Evolutionary conservation across 37 sponge, comb jelly and placozoan genomes (phyloP).

Genomic region (Crambe crambe): DNA sequence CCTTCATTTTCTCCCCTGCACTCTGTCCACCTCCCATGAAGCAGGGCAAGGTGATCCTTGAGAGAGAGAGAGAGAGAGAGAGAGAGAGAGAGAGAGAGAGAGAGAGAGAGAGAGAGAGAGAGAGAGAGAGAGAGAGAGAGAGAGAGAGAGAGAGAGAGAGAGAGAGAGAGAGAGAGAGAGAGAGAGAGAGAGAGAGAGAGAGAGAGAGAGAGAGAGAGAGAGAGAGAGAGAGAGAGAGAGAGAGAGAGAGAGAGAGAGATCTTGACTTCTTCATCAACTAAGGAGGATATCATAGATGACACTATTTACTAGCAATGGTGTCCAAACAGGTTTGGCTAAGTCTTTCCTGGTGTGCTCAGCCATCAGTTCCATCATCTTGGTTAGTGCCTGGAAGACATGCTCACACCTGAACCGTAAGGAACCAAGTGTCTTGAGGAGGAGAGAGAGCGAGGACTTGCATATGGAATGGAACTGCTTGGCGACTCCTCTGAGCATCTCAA

Average conservation of each 20-base stretch:
- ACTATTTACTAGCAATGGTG: constrained; percentile 39
- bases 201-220: too few species aligned
- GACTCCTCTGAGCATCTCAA: constrained; percentile 87
- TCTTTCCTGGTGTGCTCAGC: constrained; percentile 77
- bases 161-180: constrained; percentile 5
- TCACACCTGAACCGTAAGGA: neutral
- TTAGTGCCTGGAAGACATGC: constrained; percentile 41
- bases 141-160: constrained; percentile 2
- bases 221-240: constrained; percentile 5
- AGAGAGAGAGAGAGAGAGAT: constrained; percentile 5
- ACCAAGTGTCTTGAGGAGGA: constrained; percentile 49
- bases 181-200: too few species aligned
- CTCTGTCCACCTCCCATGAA: neutral
- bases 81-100: too few species aligned
- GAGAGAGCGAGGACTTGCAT: constrained; percentile 46
- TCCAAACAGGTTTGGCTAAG: constrained; percentile 49
- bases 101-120: too few species aligned
- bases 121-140: neutral
- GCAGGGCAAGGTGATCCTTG: neutral
- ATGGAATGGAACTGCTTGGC: constrained; percentile 81
- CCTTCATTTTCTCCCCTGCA: neutral
- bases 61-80: too few species aligned
- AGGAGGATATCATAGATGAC: neutral
- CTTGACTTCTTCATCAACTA: neutral
- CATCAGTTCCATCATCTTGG: constrained; percentile 60